Evolutionary conservation across 2,797 vertebrate species (phyloP).

Genomic region (Pteronotus mesoamericanus): DNA sequence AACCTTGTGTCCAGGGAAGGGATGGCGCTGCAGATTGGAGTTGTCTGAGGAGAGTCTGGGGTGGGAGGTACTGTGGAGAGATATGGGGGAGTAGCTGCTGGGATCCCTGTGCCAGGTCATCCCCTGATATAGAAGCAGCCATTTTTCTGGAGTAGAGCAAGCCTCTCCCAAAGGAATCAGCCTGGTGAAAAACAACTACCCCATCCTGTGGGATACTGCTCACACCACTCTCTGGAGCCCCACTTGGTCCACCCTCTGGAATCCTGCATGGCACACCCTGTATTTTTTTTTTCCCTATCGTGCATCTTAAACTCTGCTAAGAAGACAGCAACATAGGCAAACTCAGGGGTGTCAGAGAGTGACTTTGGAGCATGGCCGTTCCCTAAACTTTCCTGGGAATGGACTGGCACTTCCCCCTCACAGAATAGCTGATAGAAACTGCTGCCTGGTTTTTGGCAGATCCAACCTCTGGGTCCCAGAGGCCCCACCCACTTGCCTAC

Average conservation of each 20-base stretch:
- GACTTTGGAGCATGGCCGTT: no score
- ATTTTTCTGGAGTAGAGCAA: background rate
- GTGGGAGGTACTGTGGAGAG: background rate
- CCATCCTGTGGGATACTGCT: background rate
- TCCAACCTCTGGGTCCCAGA: no score
- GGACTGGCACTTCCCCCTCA: no score
- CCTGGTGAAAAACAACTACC: background rate
- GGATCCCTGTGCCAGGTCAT: background rate
- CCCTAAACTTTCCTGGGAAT: no score
- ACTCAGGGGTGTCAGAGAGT: no score
- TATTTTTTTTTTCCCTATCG: background rate
- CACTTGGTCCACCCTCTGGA: background rate
- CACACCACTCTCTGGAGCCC: background rate
- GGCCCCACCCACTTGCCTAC: no score
- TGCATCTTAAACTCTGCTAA: no score
- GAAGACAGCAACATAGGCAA: no score
- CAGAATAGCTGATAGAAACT: no score
- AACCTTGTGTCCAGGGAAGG: background rate
- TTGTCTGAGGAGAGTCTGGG: background rate
- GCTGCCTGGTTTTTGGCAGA: no score
- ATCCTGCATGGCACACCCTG: background rate
- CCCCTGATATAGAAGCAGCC: background rate
- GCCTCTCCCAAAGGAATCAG: background rate
- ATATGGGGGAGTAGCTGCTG: background rate
- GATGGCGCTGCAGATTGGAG: background rate